A percentile compares a stretch with the other conserved stretches of the same genome.
These are phyloP conservation scores for Merluccius polli DNA, from an alignment of 2,797 vertebrate genomes.

Conservation along the genomic window DNA sequence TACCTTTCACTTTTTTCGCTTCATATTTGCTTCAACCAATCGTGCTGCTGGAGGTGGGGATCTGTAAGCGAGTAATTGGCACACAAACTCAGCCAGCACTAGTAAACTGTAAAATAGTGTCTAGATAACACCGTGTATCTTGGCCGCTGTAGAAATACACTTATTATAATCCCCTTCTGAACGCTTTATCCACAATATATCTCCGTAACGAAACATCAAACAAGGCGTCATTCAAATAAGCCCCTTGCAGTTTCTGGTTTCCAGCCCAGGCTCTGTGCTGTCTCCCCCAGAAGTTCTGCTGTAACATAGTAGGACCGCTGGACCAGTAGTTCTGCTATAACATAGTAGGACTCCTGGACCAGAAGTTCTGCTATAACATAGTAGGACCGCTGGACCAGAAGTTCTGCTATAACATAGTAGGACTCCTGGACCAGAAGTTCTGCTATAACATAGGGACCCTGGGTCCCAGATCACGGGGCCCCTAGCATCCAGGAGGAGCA, in stretches of 20 bases:
- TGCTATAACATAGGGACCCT: not conserved
- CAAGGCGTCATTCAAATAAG: not conserved
- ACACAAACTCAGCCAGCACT: too few relatives aligned
- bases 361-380: constrained; percentile 4
- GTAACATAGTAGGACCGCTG: not conserved
- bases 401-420: constrained; percentile 2
- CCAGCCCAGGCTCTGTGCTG: not conserved
- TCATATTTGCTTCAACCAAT: too few relatives aligned
- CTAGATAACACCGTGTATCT: too few relatives aligned
- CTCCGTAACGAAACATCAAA: not conserved
- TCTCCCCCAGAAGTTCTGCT: constrained; percentile 13
- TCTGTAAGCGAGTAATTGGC: too few relatives aligned
- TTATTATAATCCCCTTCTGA: not conserved
- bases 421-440: constrained; percentile 12
- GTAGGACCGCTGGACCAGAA: constrained; percentile 5
- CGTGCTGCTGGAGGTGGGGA: too few relatives aligned
- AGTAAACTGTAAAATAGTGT: too few relatives aligned
- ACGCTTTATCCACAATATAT: not conserved
- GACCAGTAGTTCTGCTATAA: constrained; percentile 5
- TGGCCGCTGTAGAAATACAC: too few relatives aligned
- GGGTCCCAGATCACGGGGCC: constrained; percentile 31
- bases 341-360: too few relatives aligned
- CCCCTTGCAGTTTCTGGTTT: not conserved
- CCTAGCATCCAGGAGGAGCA: constrained; percentile 22
- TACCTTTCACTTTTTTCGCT: too few relatives aligned